phyloP scores from a whole-genome alignment of 2,113 vertebrate species.

The Triplophysa siluroides region DNA sequence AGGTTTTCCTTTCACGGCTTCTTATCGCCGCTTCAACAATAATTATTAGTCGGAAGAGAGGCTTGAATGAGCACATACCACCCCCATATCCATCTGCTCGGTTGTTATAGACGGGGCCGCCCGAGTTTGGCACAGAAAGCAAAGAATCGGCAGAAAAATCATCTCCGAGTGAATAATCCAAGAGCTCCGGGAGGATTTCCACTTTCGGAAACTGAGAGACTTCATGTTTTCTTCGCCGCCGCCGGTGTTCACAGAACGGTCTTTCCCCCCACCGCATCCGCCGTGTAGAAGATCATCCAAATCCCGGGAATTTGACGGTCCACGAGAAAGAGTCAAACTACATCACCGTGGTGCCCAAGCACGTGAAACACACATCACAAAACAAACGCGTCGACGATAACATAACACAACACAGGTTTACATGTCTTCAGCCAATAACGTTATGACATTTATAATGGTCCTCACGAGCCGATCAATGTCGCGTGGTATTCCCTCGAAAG shows the following conservation, averaged over 20 bases:
- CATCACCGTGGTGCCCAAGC: slow-evolving; percentile 67
- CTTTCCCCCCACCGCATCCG: slow-evolving; percentile 54
- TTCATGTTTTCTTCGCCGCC: slow-evolving; percentile 59
- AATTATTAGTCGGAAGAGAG: slow-evolving; percentile 3
- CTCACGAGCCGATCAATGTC: background rate
- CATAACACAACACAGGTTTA: background rate
- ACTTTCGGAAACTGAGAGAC: slow-evolving; percentile 54
- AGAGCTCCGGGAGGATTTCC: slow-evolving; percentile 53
- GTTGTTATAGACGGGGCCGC: slow-evolving; percentile 73
- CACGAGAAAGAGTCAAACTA: slow-evolving; percentile 53
- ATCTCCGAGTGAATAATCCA: slow-evolving; percentile 71
- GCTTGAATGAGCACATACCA: slow-evolving; percentile 78
- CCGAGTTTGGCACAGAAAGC: slow-evolving; percentile 62
- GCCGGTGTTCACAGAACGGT: slow-evolving; percentile 59
- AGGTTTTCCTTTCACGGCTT: slow-evolving; percentile 10
- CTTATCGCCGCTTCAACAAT: background rate
- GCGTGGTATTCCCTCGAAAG: background rate
- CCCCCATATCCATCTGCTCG: slow-evolving; percentile 83
- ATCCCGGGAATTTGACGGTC: slow-evolving; percentile 40
- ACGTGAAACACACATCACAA: slow-evolving; percentile 62
- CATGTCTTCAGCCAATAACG: background rate
- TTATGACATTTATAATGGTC: background rate
- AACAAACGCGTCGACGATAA: background rate
- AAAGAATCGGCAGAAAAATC: slow-evolving; percentile 67
- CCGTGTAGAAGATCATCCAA: slow-evolving; percentile 47